These are phyloP conservation scores for Gambelia wislizenii DNA, from an alignment of 2,797 vertebrate species.

Conservation along the genomic window DNA sequence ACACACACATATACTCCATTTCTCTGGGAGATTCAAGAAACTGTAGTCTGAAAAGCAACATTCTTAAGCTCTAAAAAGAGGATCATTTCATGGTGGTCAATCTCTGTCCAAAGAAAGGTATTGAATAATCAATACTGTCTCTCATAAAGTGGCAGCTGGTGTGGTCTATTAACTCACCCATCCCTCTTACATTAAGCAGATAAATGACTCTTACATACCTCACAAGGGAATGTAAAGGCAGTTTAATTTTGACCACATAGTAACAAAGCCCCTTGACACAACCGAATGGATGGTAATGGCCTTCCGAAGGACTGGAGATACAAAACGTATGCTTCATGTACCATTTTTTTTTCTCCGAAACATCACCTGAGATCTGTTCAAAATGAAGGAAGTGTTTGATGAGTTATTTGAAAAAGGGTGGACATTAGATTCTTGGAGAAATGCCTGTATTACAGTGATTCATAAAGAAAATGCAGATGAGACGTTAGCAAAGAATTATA, in stretches of 20 bases:
- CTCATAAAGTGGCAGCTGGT: fast-evolving
- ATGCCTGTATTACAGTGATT: too few relatives aligned
- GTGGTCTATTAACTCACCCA: constrained; percentile 11
- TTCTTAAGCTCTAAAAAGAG: neutral
- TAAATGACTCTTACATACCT: neutral
- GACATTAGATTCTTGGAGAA: too few relatives aligned
- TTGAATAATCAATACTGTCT: neutral
- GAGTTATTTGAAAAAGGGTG: too few relatives aligned
- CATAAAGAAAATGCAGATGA: too few relatives aligned
- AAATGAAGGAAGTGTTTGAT: too few relatives aligned
- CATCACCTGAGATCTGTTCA: too few relatives aligned
- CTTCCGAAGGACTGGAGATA: neutral
- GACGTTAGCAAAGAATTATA: too few relatives aligned
- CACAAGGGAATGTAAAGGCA: constrained; percentile 43
- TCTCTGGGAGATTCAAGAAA: neutral
- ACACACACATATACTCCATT: too few relatives aligned
- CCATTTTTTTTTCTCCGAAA: constrained; percentile 10
- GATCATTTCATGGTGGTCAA: neutral
- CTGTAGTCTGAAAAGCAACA: neutral
- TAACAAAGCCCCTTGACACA: constrained; percentile 41
- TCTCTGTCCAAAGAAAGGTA: too few relatives aligned
- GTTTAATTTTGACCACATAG: constrained; percentile 14
- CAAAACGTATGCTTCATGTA: constrained; percentile 37
- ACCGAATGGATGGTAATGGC: constrained; percentile 41
- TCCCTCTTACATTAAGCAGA: neutral